phyloP scores from a whole-genome alignment of 2,888 invertebrate genomes.

The Sminthurides aquaticus region DNA sequence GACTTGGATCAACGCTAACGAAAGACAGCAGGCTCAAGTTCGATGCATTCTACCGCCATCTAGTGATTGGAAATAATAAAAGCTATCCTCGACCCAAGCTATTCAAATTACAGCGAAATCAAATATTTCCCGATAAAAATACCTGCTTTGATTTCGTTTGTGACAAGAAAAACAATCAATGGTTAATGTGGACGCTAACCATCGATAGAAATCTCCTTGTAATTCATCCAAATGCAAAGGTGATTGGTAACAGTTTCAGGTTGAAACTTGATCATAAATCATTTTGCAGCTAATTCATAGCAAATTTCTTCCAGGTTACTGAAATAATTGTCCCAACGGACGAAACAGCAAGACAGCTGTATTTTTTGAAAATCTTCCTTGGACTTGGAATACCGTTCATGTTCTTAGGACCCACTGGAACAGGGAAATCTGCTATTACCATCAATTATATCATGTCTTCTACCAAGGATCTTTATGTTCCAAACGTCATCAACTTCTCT shows the following conservation, averaged over 20 bases:
- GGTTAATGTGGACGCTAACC: constrained; percentile 79
- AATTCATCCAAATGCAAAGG: constrained; percentile 50
- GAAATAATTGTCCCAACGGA: constrained; percentile 81
- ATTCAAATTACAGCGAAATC: constrained; percentile 78
- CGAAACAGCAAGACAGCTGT: constrained; percentile 77
- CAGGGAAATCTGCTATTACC: constrained; percentile 83
- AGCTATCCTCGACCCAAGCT: constrained; percentile 73
- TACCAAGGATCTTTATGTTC: constrained; percentile 69
- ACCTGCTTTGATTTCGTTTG: constrained; percentile 81
- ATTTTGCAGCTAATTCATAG: not conserved
- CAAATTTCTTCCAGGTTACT: constrained; percentile 50
- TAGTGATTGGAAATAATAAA: constrained; percentile 67
- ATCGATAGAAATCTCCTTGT: constrained; percentile 52
- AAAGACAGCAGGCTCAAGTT: constrained; percentile 67
- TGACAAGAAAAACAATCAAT: constrained; percentile 82
- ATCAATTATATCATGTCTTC: constrained; percentile 63
- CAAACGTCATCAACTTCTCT: constrained; percentile 84
- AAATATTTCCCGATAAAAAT: constrained; percentile 80
- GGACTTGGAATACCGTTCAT: constrained; percentile 64
- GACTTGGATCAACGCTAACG: constrained; percentile 69
- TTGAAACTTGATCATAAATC: not conserved
- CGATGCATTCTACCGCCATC: constrained; percentile 67
- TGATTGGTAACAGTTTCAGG: no score
- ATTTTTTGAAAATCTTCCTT: constrained; percentile 70
- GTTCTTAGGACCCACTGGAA: constrained; percentile 80